These are phyloP conservation scores for Microchrysa polita DNA, from an alignment of 2,888 invertebrate species.

Conservation along the genomic window DNA sequence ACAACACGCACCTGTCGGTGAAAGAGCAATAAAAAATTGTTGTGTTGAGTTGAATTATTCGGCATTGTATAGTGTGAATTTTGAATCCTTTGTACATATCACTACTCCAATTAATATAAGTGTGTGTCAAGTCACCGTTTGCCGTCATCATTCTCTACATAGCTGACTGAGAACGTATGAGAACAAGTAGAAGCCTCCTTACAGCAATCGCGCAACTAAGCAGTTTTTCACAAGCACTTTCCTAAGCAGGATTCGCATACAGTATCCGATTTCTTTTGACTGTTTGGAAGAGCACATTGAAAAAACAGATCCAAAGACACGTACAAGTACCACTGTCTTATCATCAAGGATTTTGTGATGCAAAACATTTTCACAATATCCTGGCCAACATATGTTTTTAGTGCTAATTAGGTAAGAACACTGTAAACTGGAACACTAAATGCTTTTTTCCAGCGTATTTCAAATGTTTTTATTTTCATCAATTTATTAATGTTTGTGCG, in stretches of 20 bases:
- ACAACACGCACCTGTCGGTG: too few species aligned
- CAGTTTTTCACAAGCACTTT: background rate
- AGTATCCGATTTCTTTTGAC: background rate
- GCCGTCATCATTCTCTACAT: background rate
- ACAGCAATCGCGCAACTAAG: background rate
- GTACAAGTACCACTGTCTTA: background rate
- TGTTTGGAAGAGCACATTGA: background rate
- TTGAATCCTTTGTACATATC: conserved; percentile 25
- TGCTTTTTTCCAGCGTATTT: too few species aligned
- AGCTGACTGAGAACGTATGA: conserved; percentile 14
- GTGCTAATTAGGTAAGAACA: conserved; percentile 38
- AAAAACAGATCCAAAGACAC: background rate
- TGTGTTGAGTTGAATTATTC: background rate
- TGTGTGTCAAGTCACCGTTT: conserved; percentile 19
- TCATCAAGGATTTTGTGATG: conserved; percentile 12
- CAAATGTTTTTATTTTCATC: too few species aligned
- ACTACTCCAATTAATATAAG: conserved; percentile 21
- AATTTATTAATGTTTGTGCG: background rate
- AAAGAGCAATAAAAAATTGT: too few species aligned
- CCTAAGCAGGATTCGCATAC: background rate
- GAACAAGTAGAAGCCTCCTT: background rate
- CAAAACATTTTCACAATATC: conserved; percentile 3
- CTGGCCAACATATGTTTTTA: conserved; percentile 34
- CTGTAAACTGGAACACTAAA: background rate
- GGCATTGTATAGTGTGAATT: background rate